Conservation (phyloP, 2,888 invertebrate genomes). For the Flexamia atlantica region DNA sequence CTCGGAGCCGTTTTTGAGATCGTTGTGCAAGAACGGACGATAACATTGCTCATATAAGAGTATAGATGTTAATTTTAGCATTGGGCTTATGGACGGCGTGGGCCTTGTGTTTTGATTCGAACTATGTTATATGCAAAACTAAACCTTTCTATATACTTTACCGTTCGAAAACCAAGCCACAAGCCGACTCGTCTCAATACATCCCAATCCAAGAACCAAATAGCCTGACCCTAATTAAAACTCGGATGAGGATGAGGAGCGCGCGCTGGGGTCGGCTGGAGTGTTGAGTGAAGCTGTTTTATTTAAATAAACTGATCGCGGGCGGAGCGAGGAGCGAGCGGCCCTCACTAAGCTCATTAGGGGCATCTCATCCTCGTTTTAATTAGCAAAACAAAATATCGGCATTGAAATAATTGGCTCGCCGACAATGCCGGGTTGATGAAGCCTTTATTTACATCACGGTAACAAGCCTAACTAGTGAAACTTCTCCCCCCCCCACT, state of each 20-base stretch:
- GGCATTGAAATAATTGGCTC: constrained; percentile 59
- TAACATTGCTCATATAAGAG: too few relatives aligned
- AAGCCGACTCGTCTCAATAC: background rate
- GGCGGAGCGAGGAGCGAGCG: too few relatives aligned
- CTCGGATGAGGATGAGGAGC: background rate
- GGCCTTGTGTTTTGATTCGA: too few relatives aligned
- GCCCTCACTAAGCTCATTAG: constrained; percentile 56
- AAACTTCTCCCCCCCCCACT: constrained; percentile 27
- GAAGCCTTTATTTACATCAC: constrained; percentile 58
- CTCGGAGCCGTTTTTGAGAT: too few relatives aligned
- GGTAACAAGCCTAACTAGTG: constrained; percentile 57
- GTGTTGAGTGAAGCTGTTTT: background rate
- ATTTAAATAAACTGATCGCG: constrained; percentile 42
- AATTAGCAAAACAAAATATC: constrained; percentile 60
- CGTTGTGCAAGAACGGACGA: too few relatives aligned
- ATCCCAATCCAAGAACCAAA: background rate
- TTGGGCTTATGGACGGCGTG: too few relatives aligned
- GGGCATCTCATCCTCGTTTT: constrained; percentile 51
- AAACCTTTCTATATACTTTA: too few relatives aligned
- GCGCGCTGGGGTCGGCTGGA: background rate
- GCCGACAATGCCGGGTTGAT: constrained; percentile 54
- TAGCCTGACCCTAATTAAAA: constrained; percentile 20
- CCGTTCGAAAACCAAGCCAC: background rate
- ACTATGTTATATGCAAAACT: too few relatives aligned
- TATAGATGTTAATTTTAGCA: too few relatives aligned